Conservation (phyloP, 2,797 vertebrate species). For the Girardinus metallicus region DNA sequence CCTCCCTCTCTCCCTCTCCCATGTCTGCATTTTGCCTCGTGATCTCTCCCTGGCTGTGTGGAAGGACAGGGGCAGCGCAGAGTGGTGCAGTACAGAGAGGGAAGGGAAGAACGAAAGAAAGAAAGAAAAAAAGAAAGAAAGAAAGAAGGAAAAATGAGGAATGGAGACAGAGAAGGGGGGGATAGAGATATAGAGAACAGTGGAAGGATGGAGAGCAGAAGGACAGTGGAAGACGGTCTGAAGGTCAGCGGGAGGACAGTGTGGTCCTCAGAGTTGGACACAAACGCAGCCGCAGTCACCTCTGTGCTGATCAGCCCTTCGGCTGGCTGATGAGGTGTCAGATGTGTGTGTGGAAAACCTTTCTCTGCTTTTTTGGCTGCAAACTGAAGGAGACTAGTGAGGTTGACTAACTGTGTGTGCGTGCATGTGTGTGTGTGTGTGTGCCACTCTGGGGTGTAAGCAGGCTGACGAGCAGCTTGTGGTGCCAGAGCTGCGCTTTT, state of each 20-base stretch:
- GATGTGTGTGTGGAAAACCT: slow-evolving; percentile 54
- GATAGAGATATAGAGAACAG: slow-evolving; percentile 38
- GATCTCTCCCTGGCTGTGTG: slow-evolving; percentile 72
- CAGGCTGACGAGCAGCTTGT: slow-evolving; percentile 72
- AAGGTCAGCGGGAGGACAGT: slow-evolving; percentile 77
- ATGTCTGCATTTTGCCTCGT: slow-evolving; percentile 78
- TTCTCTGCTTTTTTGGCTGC: slow-evolving; percentile 71
- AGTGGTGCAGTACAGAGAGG: slow-evolving; percentile 71
- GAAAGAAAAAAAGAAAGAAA: slow-evolving; percentile 37
- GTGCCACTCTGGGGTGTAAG: slow-evolving; percentile 73
- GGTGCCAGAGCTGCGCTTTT: slow-evolving; percentile 74
- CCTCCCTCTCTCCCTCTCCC: slow-evolving; percentile 57
- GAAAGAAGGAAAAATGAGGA: slow-evolving; percentile 18
- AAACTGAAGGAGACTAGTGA: slow-evolving; percentile 72
- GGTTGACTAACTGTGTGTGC: slow-evolving; percentile 59
- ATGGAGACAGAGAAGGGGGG: slow-evolving; percentile 26
- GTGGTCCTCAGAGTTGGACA: slow-evolving; percentile 65
- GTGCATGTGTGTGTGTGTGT: slow-evolving; percentile 45
- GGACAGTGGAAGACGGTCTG: slow-evolving; percentile 50
- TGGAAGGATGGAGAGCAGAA: slow-evolving; percentile 24
- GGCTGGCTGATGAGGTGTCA: slow-evolving; percentile 77
- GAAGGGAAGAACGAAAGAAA: slow-evolving; percentile 28
- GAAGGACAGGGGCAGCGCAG: slow-evolving; percentile 73
- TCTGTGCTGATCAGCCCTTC: slow-evolving; percentile 78
- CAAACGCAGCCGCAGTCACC: slow-evolving; percentile 76